phyloP scores from a whole-genome alignment of 1,140 invertebrate genomes.

The Cecropterus lyciades region DNA sequence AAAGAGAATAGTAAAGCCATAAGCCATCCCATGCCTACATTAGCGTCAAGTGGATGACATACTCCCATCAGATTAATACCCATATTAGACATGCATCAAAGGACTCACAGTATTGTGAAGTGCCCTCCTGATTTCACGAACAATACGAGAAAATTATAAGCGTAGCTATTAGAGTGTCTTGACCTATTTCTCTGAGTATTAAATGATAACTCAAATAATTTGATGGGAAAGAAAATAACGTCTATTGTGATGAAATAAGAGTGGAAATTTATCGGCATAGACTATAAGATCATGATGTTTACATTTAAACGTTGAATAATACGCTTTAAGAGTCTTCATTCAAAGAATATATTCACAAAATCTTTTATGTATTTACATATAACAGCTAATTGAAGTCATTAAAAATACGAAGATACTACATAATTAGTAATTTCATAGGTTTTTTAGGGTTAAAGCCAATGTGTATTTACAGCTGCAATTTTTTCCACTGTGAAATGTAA shows the following conservation, averaged over 20 bases:
- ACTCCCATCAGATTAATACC: conserved; percentile 72
- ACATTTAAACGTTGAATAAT: no score
- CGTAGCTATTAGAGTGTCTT: conserved; percentile 69
- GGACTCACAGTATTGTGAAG: conserved; percentile 66
- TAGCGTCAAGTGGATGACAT: conserved; percentile 77
- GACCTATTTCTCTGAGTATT: conserved; percentile 72
- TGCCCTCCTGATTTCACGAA: conserved; percentile 70
- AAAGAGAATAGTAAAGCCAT: conserved; percentile 59
- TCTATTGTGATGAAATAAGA: conserved; percentile 5
- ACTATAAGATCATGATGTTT: no score
- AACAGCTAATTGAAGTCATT: no score
- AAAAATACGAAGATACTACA: no score
- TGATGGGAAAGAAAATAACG: neutral
- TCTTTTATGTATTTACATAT: no score
- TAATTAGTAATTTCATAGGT: no score
- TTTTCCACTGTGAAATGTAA: no score
- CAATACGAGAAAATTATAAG: conserved; percentile 75
- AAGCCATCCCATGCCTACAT: conserved; percentile 61
- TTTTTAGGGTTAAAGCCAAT: no score
- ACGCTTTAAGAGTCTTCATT: no score
- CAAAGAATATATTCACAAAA: no score
- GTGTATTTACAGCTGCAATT: no score
- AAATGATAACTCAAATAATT: conserved; percentile 51
- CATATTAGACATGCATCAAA: conserved; percentile 82
- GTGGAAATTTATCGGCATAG: neutral